These are phyloP conservation scores for Hemithea aestivaria DNA, from an alignment of 2,888 invertebrate genomes.

Conservation along the genomic window DNA sequence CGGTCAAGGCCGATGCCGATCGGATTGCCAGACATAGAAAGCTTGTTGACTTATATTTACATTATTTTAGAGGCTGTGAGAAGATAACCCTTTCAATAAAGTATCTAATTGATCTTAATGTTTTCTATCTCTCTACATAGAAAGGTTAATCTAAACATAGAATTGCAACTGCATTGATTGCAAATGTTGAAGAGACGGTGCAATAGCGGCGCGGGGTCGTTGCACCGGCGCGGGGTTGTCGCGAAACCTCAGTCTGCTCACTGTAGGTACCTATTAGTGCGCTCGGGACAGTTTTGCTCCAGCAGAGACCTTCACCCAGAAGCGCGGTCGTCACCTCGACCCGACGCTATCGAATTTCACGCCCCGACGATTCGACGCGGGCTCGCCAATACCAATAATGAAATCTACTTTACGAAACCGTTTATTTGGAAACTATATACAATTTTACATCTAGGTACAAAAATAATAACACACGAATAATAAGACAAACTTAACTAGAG, in stretches of 20 bases:
- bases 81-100: too few relatives aligned
- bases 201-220: too few relatives aligned
- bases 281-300: conserved; percentile 46
- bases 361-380: conserved; percentile 42
- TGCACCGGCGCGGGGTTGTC: conserved; percentile 32
- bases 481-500: conserved; percentile 44
- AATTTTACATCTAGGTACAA: conserved; percentile 63
- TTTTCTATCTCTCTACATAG: too few relatives aligned
- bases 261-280: conserved; percentile 25
- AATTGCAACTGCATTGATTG: too few relatives aligned
- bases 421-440: conserved; percentile 70
- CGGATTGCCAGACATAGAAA: not conserved
- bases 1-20: conserved; percentile 11
- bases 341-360: conserved; percentile 57
- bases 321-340: conserved; percentile 36
- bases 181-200: too few relatives aligned
- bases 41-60: too few relatives aligned
- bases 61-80: too few relatives aligned
- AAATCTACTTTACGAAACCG: conserved; percentile 66
- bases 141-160: too few relatives aligned
- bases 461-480: conserved; percentile 51
- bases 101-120: too few relatives aligned
- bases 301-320: conserved; percentile 63
- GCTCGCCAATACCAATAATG: conserved; percentile 45
- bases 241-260: conserved; percentile 31